phyloP scores from a whole-genome alignment of 2,888 invertebrate genomes.

The Lasius fuliginosus region DNA sequence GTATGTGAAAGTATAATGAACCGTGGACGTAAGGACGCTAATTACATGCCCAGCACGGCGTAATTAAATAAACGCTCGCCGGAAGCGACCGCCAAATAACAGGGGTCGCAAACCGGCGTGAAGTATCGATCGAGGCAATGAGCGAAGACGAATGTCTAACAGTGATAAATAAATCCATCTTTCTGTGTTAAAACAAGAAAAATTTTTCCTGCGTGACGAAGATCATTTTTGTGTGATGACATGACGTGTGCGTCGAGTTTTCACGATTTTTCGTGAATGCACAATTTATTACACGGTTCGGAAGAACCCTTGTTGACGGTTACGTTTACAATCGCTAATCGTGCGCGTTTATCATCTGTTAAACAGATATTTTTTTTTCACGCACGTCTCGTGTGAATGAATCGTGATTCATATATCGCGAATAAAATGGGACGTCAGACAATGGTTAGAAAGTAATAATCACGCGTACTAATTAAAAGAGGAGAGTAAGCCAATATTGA shows the following conservation, averaged over 20 bases:
- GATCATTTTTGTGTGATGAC: not conserved
- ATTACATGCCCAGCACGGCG: conserved; percentile 30
- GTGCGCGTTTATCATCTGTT: conserved; percentile 31
- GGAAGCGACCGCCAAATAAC: conserved; percentile 24
- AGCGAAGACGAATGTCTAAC: conserved; percentile 17
- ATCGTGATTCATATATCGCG: conserved; percentile 46
- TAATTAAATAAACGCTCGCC: conserved; percentile 50
- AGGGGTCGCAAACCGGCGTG: not conserved
- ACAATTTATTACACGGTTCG: not conserved
- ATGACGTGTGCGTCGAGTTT: not conserved
- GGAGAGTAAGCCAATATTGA: conserved; percentile 9
- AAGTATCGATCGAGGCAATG: conserved; percentile 3
- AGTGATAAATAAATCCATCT: not conserved
- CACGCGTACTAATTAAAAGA: conserved; percentile 13
- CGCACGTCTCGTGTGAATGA: conserved; percentile 53
- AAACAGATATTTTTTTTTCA: conserved; percentile 26
- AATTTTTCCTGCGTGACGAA: not conserved
- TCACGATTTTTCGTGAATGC: conserved; percentile 1
- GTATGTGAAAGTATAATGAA: conserved; percentile 72
- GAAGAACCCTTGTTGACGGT: conserved; percentile 26
- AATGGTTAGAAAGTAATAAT: conserved; percentile 38
- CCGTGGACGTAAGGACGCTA: conserved; percentile 39
- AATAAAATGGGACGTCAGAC: conserved; percentile 22
- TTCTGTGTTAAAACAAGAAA: not conserved
- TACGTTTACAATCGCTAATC: conserved; percentile 27